Conservation (phyloP, 1,140 invertebrate genomes). For the Dysdera silvatica region DNA sequence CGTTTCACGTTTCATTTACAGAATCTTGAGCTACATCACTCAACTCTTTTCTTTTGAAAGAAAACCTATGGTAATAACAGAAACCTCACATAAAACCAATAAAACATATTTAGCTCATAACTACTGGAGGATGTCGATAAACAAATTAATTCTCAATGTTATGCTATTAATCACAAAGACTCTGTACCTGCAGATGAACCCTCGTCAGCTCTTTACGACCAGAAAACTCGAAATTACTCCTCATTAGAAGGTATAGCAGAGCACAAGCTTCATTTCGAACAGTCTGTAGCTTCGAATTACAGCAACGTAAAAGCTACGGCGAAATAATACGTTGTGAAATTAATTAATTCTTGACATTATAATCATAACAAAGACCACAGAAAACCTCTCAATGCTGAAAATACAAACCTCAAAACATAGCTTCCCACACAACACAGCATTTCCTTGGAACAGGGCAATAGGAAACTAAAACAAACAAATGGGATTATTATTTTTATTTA, state of each 20-base stretch:
- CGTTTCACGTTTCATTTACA: too few species aligned
- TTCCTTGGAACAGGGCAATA: constrained; percentile 62
- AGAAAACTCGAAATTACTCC: constrained; percentile 85
- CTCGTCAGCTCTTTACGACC: constrained; percentile 70
- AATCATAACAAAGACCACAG: neutral
- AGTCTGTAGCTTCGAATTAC: constrained; percentile 66
- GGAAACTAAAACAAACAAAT: constrained; percentile 51
- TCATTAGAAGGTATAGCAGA: constrained; percentile 80
- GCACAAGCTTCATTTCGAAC: constrained; percentile 82
- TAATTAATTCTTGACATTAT: neutral
- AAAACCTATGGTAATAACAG: too few species aligned
- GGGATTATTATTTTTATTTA: too few species aligned
- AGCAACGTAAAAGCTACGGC: constrained; percentile 57
- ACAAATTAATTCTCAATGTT: too few species aligned
- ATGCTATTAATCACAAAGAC: neutral
- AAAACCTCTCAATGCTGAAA: too few species aligned
- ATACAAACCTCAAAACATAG: constrained; percentile 67
- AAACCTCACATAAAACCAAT: too few species aligned
- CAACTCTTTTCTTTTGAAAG: too few species aligned
- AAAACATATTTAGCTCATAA: too few species aligned
- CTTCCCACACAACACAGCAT: constrained; percentile 70
- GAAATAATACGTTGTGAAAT: neutral
- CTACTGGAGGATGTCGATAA: too few species aligned
- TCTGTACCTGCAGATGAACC: constrained; percentile 65
- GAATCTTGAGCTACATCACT: too few species aligned